These are phyloP conservation scores for Falco punctatus DNA, from an alignment of 2,113 vertebrate species.

Conservation along the genomic window DNA sequence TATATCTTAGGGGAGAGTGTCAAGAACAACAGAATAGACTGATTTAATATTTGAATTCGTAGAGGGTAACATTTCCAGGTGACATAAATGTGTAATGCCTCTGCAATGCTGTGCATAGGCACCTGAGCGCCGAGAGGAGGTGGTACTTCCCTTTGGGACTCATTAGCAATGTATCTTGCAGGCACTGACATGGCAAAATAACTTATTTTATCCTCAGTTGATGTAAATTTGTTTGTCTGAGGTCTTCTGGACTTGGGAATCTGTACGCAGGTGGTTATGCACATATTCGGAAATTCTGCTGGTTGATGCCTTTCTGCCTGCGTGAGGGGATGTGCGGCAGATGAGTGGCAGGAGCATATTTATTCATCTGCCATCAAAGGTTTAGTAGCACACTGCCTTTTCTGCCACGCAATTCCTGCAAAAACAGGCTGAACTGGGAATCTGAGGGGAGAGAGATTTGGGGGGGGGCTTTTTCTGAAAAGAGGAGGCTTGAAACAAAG, in stretches of 20 bases:
- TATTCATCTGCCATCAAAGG: rapidly evolving
- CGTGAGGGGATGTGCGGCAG: background rate
- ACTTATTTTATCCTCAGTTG: background rate
- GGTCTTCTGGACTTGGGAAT: background rate
- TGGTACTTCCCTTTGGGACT: background rate
- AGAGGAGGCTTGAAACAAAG: background rate
- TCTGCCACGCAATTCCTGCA: background rate
- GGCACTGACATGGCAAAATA: background rate
- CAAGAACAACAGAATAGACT: background rate
- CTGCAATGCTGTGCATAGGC: background rate
- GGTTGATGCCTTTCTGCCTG: background rate
- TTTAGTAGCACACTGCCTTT: background rate
- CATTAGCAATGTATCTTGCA: background rate
- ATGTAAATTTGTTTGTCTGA: background rate
- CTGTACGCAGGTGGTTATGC: rapidly evolving
- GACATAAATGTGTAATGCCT: background rate
- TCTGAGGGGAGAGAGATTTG: no score
- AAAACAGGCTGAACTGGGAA: background rate
- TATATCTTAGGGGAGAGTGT: background rate
- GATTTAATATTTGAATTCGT: background rate
- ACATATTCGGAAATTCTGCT: background rate
- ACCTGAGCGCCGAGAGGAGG: background rate
- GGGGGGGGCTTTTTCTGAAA: background rate
- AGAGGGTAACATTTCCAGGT: background rate
- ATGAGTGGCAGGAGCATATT: background rate